A percentile compares a stretch with the other conserved stretches of the same genome.
These are phyloP conservation scores for Muntiacus muntjak DNA, from an alignment of 2,113 vertebrate species.

Conservation along the genomic window DNA sequence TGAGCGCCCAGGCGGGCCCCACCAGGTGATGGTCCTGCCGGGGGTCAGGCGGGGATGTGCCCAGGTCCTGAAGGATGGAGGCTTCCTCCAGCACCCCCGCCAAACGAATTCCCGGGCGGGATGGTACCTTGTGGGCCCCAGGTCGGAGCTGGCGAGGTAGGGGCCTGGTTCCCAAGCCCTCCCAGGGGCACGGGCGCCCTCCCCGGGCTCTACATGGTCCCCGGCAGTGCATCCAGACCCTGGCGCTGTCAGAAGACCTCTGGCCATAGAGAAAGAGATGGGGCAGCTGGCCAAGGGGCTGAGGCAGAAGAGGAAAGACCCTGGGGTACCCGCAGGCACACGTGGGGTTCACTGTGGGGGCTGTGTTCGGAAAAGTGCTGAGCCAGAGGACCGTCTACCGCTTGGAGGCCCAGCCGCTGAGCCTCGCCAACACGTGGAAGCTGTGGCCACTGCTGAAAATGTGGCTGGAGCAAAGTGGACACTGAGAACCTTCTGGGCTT, in stretches of 20 bases:
- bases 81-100: background rate
- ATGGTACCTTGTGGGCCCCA: background rate
- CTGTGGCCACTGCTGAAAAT: slow-evolving; percentile 79
- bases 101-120: background rate
- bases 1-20: background rate
- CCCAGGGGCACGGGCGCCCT: background rate
- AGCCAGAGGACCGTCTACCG: slow-evolving; percentile 82
- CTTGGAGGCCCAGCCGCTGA: slow-evolving; percentile 81
- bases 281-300: slow-evolving; percentile 86
- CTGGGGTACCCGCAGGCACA: slow-evolving; percentile 87
- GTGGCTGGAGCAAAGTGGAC: slow-evolving; percentile 78
- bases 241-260: slow-evolving; percentile 71
- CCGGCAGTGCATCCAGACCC: background rate
- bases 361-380: slow-evolving; percentile 85
- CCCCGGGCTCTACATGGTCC: background rate
- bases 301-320: slow-evolving; percentile 83
- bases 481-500: slow-evolving; percentile 74
- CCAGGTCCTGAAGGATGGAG: background rate
- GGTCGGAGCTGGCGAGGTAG: background rate
- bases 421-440: slow-evolving; percentile 84
- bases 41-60: background rate
- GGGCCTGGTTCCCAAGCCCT: background rate
- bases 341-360: slow-evolving; percentile 84
- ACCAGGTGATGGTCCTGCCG: background rate
- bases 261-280: slow-evolving; percentile 66